Evolutionary conservation across 2,797 vertebrate species (phyloP), one percentile per base, ranked within the genome.

Genomic region (Salarias fasciatus): DNA sequence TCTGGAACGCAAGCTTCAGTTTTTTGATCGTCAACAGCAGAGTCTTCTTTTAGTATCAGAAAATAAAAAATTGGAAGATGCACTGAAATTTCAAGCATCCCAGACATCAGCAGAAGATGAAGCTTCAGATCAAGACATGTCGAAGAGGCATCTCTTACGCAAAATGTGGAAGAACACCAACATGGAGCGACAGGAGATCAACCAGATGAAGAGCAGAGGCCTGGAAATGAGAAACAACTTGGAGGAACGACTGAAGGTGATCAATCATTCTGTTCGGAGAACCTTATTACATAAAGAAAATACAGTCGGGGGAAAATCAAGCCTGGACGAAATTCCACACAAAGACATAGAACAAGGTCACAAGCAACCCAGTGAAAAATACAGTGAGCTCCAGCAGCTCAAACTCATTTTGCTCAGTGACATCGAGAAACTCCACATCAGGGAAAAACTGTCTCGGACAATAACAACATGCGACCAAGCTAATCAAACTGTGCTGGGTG

Each of bases 111-210:
- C 2, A 48, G 37, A 37, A 5, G 5, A 51, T 15, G 6, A 33
- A 6, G 4, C 49, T 15, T 36, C 10, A 15, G 36, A 56, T 5
- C 5, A 42, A 2, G 51, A 46, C 6, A 15, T 33, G 0, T 65
- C 54, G 46, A 75, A 71, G 52, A 52, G 11, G 50, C 47, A 85
- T 12, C 13, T 3, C 36, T 59, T 88, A 42, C 42, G 55, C 44
- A 77, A 53, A 38, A 69, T 86, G 2, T 85, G 80, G 79, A 86
- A 77, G 10, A 70, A 85, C 14, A 85, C 71, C 1, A 63, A 48
- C 60, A 69, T 15, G 1, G 74, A 90, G 14, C 74, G 46, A 1
- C 77, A 64, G 11, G 82, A 86, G 31, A 86, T 90, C 3, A 45
- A 75, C 49, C 70, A 79, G 8, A 82, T 90, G 73, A 87, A 79